These are phyloP conservation scores for Epizoanthus stellaris DNA, from an alignment of 92 coral and sea anemone species.

Conservation along the genomic window DNA sequence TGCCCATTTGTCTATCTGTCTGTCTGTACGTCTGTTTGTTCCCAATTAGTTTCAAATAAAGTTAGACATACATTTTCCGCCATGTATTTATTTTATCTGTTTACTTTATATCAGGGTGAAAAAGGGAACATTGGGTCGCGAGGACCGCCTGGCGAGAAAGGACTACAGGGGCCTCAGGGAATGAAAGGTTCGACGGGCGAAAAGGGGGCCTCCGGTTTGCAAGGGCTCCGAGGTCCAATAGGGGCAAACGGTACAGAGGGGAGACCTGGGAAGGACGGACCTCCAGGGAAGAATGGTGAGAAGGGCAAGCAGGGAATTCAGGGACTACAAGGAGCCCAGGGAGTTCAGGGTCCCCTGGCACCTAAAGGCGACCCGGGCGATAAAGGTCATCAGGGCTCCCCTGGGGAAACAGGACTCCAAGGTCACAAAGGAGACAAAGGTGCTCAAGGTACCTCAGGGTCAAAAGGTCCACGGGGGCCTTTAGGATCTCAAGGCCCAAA, in stretches of 20 bases:
- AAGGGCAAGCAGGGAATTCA: background rate
- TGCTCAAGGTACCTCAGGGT: background rate
- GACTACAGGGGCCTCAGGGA: background rate
- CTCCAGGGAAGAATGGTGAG: background rate
- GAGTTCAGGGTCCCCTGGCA: background rate
- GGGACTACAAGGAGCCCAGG: background rate
- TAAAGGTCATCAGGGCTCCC: slow-evolving; percentile 1
- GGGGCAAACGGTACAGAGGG: background rate
- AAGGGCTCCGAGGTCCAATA: background rate
- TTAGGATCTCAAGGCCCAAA: background rate
- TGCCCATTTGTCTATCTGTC: too few species aligned
- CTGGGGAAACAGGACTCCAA: background rate
- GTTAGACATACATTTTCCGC: too few species aligned
- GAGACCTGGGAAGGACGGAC: background rate
- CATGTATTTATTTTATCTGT: background rate
- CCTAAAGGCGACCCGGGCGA: background rate
- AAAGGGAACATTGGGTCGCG: background rate
- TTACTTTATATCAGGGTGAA: background rate
- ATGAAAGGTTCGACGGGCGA: background rate
- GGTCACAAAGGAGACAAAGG: background rate
- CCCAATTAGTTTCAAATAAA: too few species aligned
- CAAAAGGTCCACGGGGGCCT: background rate
- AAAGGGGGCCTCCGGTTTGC: background rate
- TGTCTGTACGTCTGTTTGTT: too few species aligned
- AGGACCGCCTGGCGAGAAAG: background rate